Percentiles rank a stretch among this genome's conserved stretches.
Evolutionary conservation across 2,888 invertebrate species (phyloP).

Genomic region (Scaptomyza parva): DNA sequence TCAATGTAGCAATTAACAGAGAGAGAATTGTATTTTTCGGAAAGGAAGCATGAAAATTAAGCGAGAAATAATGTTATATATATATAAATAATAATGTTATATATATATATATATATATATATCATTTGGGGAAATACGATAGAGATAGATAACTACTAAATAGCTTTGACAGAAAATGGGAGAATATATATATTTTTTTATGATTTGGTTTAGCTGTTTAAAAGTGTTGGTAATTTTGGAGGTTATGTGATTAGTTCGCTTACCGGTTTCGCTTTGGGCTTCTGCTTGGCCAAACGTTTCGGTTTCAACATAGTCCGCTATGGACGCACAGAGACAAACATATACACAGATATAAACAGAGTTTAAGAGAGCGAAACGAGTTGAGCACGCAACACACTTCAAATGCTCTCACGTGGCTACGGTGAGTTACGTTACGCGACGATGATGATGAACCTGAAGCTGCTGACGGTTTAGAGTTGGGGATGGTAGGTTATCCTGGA

Average conservation of each 20-base stretch:
- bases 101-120: slow-evolving; percentile 21
- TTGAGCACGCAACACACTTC: slow-evolving; percentile 20
- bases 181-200: slow-evolving; percentile 1
- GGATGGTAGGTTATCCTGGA: slow-evolving; percentile 37
- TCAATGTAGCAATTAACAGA: slow-evolving; percentile 68
- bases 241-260: slow-evolving; percentile 51
- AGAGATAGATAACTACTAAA: slow-evolving; percentile 28
- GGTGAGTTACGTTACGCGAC: neutral
- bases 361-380: slow-evolving; percentile 37
- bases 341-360: slow-evolving; percentile 60
- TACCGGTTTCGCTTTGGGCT: slow-evolving; percentile 85
- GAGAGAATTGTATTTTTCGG: slow-evolving; percentile 31
- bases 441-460: slow-evolving; percentile 25
- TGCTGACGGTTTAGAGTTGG: slow-evolving; percentile 9
- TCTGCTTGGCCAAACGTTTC: slow-evolving; percentile 84
- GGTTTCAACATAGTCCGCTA: slow-evolving; percentile 84
- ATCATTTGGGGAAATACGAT: slow-evolving; percentile 9
- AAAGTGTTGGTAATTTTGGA: slow-evolving; percentile 5
- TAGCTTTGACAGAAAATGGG: slow-evolving; percentile 12
- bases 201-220: slow-evolving; percentile 13
- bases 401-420: slow-evolving; percentile 22
- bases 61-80: slow-evolving; percentile 33
- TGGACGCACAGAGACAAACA: slow-evolving; percentile 71
- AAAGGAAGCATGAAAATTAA: slow-evolving; percentile 34
- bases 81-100: slow-evolving; percentile 27